Evolutionary conservation across 1,140 invertebrate genomes (phyloP).

Genomic region (Lepidurus apus): DNA sequence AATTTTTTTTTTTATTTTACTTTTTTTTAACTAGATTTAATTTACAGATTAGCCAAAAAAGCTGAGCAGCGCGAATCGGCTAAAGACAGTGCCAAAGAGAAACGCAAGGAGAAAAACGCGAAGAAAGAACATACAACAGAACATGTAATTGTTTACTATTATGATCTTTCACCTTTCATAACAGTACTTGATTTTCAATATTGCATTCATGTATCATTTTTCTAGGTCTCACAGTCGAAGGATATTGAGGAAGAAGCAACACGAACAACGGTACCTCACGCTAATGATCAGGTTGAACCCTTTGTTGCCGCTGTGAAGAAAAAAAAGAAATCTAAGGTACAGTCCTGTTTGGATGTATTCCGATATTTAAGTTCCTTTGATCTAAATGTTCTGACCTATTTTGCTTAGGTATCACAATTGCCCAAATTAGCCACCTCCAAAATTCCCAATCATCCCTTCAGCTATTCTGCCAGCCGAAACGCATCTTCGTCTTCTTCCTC

Average conservation of each 20-base stretch:
- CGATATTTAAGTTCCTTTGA: not conserved
- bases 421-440: not conserved
- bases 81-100: not conserved
- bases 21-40: not conserved
- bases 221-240: not conserved
- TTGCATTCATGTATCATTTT: not conserved
- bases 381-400: not conserved
- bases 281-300: not conserved
- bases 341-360: not conserved
- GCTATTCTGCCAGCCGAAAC: not conserved
- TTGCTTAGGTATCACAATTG: not conserved
- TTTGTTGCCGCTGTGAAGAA: not conserved
- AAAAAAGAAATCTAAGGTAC: not conserved
- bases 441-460: not conserved
- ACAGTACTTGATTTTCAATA: too few relatives aligned
- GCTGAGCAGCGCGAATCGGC: not conserved
- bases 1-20: not conserved
- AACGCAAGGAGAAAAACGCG: not conserved
- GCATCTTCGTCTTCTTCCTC: not conserved
- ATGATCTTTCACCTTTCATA: too few relatives aligned
- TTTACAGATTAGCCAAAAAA: not conserved
- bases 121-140: not conserved
- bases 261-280: not conserved
- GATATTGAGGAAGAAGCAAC: not conserved
- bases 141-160: not conserved